Evolutionary conservation across 2,113 vertebrate genomes (phyloP), one percentile per base, ranked within the genome.

Genomic region (Beaufortia kweichowensis): DNA sequence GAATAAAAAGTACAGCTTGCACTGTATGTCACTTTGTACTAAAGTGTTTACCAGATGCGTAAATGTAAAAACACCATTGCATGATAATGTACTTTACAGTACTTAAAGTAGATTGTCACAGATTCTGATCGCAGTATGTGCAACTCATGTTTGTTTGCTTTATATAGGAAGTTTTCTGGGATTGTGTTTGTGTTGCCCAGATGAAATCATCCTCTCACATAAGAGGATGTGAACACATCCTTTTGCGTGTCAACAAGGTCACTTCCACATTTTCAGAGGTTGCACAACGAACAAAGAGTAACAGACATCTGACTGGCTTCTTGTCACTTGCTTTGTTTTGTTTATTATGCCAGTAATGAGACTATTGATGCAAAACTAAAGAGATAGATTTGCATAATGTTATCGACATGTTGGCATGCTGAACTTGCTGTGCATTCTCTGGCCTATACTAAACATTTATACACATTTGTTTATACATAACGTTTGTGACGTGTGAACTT

Each of bases 161-260:
- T 24, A 69, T 28, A 53, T 31, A 53, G 66, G 66, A 69, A 53
- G 28, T 69, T 69, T 53, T 26, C 28, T 69, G 66, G 66, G 66
- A 69, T 53, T 69, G 66, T 35, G 48, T 28, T 60, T 57, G 57
- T 88, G 82, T 86, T 85, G 87, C 82, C 84, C 87, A 87, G 78
- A 84, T 79, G 83, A 74, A 79, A 83, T 63, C 84, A 83, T 77
- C 75, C 35, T 33, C 77, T 91, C 90, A 86, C 85, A 88, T 85
- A 91, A 92, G 89, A 89, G 91, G 90, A 92, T 89, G 86, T 91
- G 89, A 78, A 86, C 79, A 83, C 79, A 74, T 85, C 85, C 84
- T 78, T 79, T 50, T 60, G 48, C 76, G 76, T 85, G 85, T 91
- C 89, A 91, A 91, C 85, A 89, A 81, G 81, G 82, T 85, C 85